Evolutionary conservation across 2,888 invertebrate species (phyloP).

Genomic region (Ochropleura leucogaster): DNA sequence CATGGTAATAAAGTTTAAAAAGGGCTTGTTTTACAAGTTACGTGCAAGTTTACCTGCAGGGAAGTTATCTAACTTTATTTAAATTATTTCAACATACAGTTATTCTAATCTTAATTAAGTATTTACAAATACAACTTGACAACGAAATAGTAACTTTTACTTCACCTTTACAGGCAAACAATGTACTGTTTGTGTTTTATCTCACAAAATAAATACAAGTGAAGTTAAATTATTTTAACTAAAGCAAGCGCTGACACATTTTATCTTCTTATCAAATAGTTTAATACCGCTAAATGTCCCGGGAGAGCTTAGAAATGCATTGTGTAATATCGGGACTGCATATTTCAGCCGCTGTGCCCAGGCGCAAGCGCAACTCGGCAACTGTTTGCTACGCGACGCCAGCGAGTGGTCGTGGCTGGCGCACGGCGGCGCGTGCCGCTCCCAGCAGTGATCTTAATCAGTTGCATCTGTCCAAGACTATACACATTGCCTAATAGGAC

Average conservation of each 20-base stretch:
- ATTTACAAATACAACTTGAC: conserved; percentile 19
- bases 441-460: conserved; percentile 75
- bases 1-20: conserved; percentile 71
- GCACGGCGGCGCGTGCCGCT: conserved; percentile 67
- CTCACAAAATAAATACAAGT: conserved; percentile 55
- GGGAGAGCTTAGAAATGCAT: conserved; percentile 73
- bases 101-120: conserved; percentile 13
- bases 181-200: conserved; percentile 49
- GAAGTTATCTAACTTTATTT: conserved; percentile 55
- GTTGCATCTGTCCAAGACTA: conserved; percentile 75
- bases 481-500: conserved; percentile 75
- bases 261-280: conserved; percentile 77
- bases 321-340: conserved; percentile 79
- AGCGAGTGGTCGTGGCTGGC: conserved; percentile 34
- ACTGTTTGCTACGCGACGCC: conserved; percentile 51
- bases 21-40: conserved; percentile 17
- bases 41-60: conserved; percentile 17
- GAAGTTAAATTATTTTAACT: conserved; percentile 52
- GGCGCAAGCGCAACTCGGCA: conserved; percentile 66
- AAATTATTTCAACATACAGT: conserved; percentile 8
- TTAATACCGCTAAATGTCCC: conserved; percentile 71
- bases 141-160: conserved; percentile 60
- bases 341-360: conserved; percentile 77
- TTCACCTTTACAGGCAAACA: conserved; percentile 58
- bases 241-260: conserved; percentile 44